Base-by-base conservation (phyloP, 2,797 vertebrate genomes). In the Pseudotriccus pelzelni region DNA sequence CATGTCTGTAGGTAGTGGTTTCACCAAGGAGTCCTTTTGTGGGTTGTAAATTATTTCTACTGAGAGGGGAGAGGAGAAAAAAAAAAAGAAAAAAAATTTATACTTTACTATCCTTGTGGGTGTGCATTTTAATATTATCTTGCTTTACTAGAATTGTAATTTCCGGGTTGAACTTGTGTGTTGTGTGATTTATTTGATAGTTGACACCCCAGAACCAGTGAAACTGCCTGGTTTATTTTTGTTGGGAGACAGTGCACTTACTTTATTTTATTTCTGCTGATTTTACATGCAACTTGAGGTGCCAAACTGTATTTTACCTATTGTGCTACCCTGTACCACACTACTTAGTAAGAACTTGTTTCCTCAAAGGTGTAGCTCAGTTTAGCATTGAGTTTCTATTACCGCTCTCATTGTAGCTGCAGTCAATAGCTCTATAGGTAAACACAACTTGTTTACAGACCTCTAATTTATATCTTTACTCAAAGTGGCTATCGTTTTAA, bases 391-490 rank as follows among this genome's bases (percentile, higher is more conserved):
- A 97, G 73, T 97, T 97, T 84, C 91, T 91, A 96, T 97, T 97
- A 97, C 93, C 78, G 97, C 96, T 98, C 64, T 98, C 95, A 95
- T 96, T 97, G 94, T 98, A 98, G 96, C 96, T 98, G 96, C 95
- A 77, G 97, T 93, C 92, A 95, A 96, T 98, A 97, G 97, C 96
- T 97, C 94, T 97, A 78, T 97, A 97, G 96, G 96, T 97, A 97
- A 96, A 96, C 96, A 97, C 93, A 95, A 96, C 85, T 96, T 96
- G 96, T 98, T 97, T 97, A 98, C 97, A 98, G 95, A 97, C 91
- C 96, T 97, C 97, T 97, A 70, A 97, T 98, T 98, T 98, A 91
- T 98, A 98, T 96, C 97, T 98, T 98, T 97, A 97, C 81, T 97
- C 93, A 89, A 97, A 98, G 97, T 98, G 97, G 97, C 96, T 97